Evolutionary conservation across 2,888 invertebrate species (phyloP).

Genomic region (Catocala nupta): DNA sequence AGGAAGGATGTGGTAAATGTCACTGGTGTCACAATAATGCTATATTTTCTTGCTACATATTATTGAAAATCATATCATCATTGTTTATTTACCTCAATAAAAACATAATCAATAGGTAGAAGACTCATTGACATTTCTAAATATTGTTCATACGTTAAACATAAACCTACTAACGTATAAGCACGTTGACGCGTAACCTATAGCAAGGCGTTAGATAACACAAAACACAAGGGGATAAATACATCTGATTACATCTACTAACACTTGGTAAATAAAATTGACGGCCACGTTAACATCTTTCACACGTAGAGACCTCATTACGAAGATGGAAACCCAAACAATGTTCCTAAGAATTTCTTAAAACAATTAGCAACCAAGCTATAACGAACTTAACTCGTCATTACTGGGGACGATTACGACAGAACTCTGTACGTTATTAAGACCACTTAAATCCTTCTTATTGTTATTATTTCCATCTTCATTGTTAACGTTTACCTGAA

Average conservation of each 20-base stretch:
- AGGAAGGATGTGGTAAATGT: too few species aligned
- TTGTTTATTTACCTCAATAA: too few species aligned
- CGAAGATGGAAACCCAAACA: conserved; percentile 1
- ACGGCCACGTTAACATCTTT: neutral
- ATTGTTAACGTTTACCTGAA: conserved; percentile 42
- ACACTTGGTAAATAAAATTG: neutral
- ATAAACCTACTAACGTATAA: too few species aligned
- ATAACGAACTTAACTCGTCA: conserved; percentile 35
- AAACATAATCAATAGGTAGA: too few species aligned
- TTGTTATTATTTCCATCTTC: conserved; percentile 51
- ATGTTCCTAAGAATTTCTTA: conserved; percentile 25
- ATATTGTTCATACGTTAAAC: too few species aligned
- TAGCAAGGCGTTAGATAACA: too few species aligned
- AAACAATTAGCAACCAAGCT: conserved; percentile 36
- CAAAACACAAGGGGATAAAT: too few species aligned
- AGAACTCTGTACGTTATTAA: conserved; percentile 15
- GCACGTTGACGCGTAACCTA: too few species aligned
- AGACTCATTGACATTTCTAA: too few species aligned
- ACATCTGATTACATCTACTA: neutral
- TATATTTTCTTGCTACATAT: too few species aligned
- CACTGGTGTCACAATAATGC: too few species aligned
- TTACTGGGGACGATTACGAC: conserved; percentile 33
- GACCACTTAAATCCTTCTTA: conserved; percentile 37
- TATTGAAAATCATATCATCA: too few species aligned
- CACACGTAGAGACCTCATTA: conserved; percentile 2